Conservation (phyloP, 2,113 vertebrate species). For the Pterocles gutturalis region DNA sequence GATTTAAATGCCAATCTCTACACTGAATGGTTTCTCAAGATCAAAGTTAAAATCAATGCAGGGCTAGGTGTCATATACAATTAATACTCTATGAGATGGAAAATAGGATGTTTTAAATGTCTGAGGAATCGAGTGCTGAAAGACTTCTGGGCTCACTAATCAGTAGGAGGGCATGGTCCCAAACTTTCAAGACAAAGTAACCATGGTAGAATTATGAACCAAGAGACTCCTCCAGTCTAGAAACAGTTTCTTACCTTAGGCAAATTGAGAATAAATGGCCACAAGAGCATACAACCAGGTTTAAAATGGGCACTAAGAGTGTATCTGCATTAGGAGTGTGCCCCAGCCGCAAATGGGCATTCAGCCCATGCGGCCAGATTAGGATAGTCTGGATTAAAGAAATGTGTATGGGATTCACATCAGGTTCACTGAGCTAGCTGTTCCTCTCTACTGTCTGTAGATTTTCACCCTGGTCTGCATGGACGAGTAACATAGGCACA, state of each 20-base stretch:
- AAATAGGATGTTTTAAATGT: neutral
- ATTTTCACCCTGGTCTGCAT: neutral
- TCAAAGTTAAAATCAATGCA: neutral
- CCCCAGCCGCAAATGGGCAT: neutral
- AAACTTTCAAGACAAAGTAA: neutral
- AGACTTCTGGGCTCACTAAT: neutral
- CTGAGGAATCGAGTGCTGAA: neutral
- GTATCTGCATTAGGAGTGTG: neutral
- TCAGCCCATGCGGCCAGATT: neutral
- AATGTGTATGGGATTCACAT: neutral
- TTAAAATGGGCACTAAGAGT: neutral
- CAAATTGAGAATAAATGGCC: neutral
- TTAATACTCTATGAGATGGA: neutral
- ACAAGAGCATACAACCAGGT: neutral
- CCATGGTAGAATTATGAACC: neutral
- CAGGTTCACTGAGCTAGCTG: neutral
- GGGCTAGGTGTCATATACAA: neutral
- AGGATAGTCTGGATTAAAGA: neutral
- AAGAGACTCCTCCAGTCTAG: neutral
- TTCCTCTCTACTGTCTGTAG: neutral
- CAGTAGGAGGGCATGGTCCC: rapidly evolving
- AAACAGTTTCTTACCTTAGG: neutral
- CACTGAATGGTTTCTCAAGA: neutral
- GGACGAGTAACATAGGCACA: neutral
- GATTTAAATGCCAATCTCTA: constrained; percentile 9